These are phyloP conservation scores for Anableps anableps DNA, from an alignment of 2,797 vertebrate genomes.

Conservation along the genomic window DNA sequence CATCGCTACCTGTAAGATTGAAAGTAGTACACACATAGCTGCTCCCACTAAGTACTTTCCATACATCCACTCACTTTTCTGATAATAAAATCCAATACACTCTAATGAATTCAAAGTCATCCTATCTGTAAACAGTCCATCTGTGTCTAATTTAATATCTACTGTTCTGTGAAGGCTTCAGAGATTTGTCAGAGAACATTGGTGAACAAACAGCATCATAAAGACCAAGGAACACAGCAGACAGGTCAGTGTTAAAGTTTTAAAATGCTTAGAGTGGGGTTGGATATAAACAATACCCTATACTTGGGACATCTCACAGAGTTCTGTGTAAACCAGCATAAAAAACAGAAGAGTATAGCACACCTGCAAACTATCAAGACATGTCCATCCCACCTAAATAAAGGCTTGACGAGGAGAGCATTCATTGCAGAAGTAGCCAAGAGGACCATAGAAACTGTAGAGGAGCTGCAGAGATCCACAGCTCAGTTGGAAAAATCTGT, in stretches of 20 bases:
- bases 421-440: not conserved
- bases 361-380: not conserved
- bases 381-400: not conserved
- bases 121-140: not conserved
- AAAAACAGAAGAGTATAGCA: not conserved
- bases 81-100: not conserved
- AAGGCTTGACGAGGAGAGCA: not conserved
- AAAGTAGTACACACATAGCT: slow-evolving; percentile 8
- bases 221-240: not conserved
- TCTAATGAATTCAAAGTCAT: not conserved
- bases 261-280: not conserved
- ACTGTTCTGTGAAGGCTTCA: too few species aligned
- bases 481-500: not conserved
- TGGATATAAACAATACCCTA: not conserved
- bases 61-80: not conserved
- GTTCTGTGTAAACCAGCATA: not conserved
- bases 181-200: not conserved
- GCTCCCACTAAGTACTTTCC: not conserved
- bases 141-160: not conserved
- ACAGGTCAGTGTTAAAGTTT: not conserved
- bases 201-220: not conserved
- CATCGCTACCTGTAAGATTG: slow-evolving; percentile 49
- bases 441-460: not conserved
- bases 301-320: not conserved
- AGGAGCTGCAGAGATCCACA: not conserved